Evolutionary conservation across 2,888 invertebrate species (phyloP), one percentile per base, ranked within the genome.

Genomic region (Mactromeris polynyma): DNA sequence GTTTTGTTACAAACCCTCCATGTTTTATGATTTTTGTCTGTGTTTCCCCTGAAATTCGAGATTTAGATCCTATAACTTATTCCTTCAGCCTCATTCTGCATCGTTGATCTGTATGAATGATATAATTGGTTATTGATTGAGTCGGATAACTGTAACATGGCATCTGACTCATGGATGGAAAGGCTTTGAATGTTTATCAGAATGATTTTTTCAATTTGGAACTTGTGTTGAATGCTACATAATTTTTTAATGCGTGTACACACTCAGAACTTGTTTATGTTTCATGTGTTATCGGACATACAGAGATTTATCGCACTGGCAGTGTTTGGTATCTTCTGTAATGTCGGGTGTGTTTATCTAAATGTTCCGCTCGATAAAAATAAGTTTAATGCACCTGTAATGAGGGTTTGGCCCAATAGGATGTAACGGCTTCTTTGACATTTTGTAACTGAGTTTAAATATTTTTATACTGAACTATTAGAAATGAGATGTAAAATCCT

Each of bases 81-180:
- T 46, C 46, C n/a, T 2, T 64, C 58, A 64, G 26, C 26, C 58
- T 26, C 9, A 26, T 64, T 64, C 26, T 64, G 26, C 26, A 64
- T 26, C 9, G 26, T 26, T 64, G 58, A 9, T n/a, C 26, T 21
- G 58, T 26, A 64, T 26, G 26, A 58, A 64, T 64, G 26, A 64
- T 26, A n/a, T 64, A 26, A 64, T 64, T 64, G 58, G 58, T 64
- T 64, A 64, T 64, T 64, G 58, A 64, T 64, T 64, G 58, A 64
- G 7, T 64, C 58, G n/a, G 58, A 64, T 64, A 26, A 26, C 58
- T 9, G 46, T 7, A 64, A 54, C 54, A 54, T 54, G n/a, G 54
- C 54, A 54, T 54, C 54, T 21, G n/a, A n/a, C 54, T 54, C 54
- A 21, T 54, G 19, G 6, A 40, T 40, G n/a, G n/a, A n/a, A 54